phyloP scores from a whole-genome alignment of 2,113 vertebrate species.

The Xyliphius kryptos region DNA sequence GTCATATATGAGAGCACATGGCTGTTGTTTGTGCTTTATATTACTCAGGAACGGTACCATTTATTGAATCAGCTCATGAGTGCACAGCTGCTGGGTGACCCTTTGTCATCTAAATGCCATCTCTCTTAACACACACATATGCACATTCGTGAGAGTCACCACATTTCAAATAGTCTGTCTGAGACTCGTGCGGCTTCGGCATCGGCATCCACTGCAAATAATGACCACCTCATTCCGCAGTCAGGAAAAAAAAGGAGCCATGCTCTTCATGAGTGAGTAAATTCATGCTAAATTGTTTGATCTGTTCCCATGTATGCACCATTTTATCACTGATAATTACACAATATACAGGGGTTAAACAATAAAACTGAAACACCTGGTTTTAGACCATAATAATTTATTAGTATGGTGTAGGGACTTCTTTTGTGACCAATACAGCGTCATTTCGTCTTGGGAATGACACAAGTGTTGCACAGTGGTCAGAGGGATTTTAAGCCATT shows the following conservation, averaged over 20 bases:
- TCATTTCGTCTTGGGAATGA: no score
- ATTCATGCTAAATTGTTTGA: no score
- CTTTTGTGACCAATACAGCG: no score
- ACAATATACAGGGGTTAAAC: no score
- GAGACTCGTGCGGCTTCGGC: constrained; percentile 24
- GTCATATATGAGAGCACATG: not conserved
- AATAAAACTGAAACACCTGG: no score
- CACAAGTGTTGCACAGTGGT: no score
- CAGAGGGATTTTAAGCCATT: no score
- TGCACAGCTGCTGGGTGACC: constrained; percentile 35
- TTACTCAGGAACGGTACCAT: constrained; percentile 24
- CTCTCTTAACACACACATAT: constrained; percentile 28
- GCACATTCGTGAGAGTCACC: constrained; percentile 10
- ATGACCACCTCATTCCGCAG: constrained; percentile 27
- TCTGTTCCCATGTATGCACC: no score
- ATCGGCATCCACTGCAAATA: constrained; percentile 15
- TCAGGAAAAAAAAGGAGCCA: not conserved
- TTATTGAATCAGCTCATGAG: constrained; percentile 19
- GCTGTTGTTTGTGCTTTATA: constrained; percentile 28
- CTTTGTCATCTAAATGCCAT: constrained; percentile 42
- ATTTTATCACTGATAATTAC: no score
- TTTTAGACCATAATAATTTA: no score
- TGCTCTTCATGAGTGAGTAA: no score
- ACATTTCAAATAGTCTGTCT: constrained; percentile 8
- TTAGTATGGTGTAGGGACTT: no score